A percentile compares a stretch with the other conserved stretches of the same genome.
Evolutionary conservation across 2,888 invertebrate species (phyloP).

Genomic region (Synergus itoensis): DNA sequence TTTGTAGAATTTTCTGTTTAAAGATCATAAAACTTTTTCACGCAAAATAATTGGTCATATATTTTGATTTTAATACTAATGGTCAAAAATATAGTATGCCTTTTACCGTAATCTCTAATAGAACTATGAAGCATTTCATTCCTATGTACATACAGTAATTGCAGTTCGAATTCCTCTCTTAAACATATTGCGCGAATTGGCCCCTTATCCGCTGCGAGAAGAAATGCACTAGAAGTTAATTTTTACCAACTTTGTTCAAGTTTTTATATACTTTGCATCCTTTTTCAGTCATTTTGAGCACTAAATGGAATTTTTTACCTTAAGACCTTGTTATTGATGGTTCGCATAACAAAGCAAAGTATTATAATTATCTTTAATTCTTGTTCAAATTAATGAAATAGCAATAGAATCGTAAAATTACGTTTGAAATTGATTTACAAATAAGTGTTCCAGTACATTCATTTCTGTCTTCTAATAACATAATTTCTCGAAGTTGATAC

Average conservation of each 20-base stretch:
- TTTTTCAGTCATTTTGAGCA: not conserved
- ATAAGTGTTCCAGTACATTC: not conserved
- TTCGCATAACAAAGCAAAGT: too few relatives aligned
- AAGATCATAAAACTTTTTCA: not conserved
- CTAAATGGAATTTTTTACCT: not conserved
- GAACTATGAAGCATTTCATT: not conserved
- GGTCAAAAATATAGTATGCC: not conserved
- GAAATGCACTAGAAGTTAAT: conserved; percentile 49
- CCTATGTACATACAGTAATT: conserved; percentile 56
- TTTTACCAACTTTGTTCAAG: not conserved
- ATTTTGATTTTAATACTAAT: not conserved
- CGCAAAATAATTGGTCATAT: not conserved
- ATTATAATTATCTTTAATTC: not conserved
- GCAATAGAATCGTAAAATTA: too few relatives aligned
- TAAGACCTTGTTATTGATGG: not conserved
- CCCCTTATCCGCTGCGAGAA: conserved; percentile 69
- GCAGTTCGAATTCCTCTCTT: conserved; percentile 50
- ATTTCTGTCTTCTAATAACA: not conserved
- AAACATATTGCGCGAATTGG: conserved; percentile 68
- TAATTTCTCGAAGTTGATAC: not conserved
- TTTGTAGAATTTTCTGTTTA: not conserved
- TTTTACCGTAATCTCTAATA: not conserved
- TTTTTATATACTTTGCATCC: not conserved
- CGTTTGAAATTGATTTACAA: not conserved
- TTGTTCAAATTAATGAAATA: not conserved